Base-by-base conservation (phyloP, 2,797 vertebrate genomes). In the Lutjanus argentimaculatus region DNA sequence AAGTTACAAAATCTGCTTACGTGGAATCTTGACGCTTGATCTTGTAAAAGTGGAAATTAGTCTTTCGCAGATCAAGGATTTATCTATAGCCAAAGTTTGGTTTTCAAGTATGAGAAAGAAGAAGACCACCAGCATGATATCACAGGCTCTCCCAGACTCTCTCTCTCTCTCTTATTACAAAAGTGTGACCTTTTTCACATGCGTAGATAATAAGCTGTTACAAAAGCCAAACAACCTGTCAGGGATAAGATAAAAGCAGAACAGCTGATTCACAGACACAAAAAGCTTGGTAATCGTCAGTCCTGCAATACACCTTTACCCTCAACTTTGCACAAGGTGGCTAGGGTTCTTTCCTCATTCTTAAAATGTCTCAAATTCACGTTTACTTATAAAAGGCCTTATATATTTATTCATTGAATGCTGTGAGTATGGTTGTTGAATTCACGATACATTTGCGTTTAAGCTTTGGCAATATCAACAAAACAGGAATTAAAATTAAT, bases 201-300 rank as follows among this genome's bases (percentile, higher is more conserved):
- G 76, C 62, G 79, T 85, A 93, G 94, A 95, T 93, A 93, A 87
- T 88, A 92, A 90, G 87, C 91, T 91, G 94, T 94, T 93, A 92
- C 92, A 91, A 90, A 94, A 95, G 91, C 91, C 91, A 95, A 95
- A 95, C 94, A 95, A 91, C 75, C 93, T 93, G 93, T 94, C 93
- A 91, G 72, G 77, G 91, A 92, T 94, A 93, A 95, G 93, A 95
- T 94, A 94, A 93, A 94, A 93, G 75, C 73, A 80, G 72, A 91
- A 77, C 88, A 91, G 90, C 85, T 89, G 90, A 93, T 89, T 89
- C 86, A 77, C 81, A 88, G 87, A 83, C 75, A 51, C 85, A 76
- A 70, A 82, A 85, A 67, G 42, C 48, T 73, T 30, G 17, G 52
- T 78, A 65, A 76, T 81, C 45, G 42, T 66, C 51, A 42, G 53